Evolutionary conservation across 92 coral and sea anemone species (phyloP).

Genomic region (Parazoanthus atlanticus): DNA sequence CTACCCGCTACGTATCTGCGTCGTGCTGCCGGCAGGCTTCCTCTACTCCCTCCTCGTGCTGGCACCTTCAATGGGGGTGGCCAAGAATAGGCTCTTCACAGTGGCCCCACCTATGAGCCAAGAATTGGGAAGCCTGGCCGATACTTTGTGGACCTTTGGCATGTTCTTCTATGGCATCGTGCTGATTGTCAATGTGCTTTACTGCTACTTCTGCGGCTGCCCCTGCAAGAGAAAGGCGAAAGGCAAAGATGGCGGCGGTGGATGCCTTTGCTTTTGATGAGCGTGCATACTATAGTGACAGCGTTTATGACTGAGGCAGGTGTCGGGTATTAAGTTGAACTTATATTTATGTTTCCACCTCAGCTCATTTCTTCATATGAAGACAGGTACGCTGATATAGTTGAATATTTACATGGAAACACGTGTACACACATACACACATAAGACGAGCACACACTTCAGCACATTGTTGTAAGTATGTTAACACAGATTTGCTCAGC

Average conservation of each 20-base stretch:
- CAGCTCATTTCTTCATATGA: background rate
- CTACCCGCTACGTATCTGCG: slow-evolving; percentile 87
- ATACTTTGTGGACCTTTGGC: slow-evolving; percentile 97
- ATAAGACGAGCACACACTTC: background rate
- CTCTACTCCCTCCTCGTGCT: slow-evolving; percentile 84
- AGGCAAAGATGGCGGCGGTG: slow-evolving; percentile 58
- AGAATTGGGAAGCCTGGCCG: slow-evolving; percentile 84
- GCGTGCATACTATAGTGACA: background rate
- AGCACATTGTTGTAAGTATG: too few relatives aligned
- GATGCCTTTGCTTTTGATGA: slow-evolving; percentile 61
- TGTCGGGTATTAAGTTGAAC: background rate
- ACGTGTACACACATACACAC: background rate
- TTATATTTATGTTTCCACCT: background rate
- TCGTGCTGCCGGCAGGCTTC: slow-evolving; percentile 94
- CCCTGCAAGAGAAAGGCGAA: slow-evolving; percentile 67
- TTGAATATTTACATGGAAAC: background rate
- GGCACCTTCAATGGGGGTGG: slow-evolving; percentile 93
- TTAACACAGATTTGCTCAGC: background rate
- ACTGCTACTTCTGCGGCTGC: slow-evolving; percentile 84
- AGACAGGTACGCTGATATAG: background rate
- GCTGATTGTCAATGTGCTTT: slow-evolving; percentile 64
- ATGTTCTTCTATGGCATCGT: slow-evolving; percentile 92
- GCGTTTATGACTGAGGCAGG: background rate
- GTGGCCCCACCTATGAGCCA: slow-evolving; percentile 88
- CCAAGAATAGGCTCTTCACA: slow-evolving; percentile 80